Evolutionary conservation across 2,113 vertebrate genomes (phyloP), one percentile per base, ranked within the genome.

Genomic region (Pterophyllum scalare): DNA sequence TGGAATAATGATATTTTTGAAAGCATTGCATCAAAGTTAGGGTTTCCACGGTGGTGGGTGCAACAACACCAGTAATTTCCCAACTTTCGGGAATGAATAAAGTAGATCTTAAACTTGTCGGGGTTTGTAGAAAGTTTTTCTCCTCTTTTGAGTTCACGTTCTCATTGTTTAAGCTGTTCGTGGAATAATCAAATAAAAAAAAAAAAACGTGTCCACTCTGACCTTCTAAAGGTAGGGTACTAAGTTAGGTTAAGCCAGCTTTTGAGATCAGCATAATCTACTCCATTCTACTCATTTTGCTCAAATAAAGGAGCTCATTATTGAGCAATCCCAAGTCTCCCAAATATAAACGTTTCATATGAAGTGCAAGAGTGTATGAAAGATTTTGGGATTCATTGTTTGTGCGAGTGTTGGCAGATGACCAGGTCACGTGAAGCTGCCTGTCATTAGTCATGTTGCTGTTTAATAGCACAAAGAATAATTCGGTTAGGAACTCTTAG

Each of bases 401-500:
- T 58, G 35, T 40, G 14, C 12, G 24, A 57, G 59, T 31, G 19
- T 33, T 20, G 26, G 26, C 81, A 70, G 43, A 67, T 80, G 80
- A 19, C 33, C 59, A 19, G 57, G 65, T 33, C 75, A 56, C 35
- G 72, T 77, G 49, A 84, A 84, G 85, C 75, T 54, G 56, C 22
- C 52, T 81, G 58, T 83, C 12, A 52, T 79, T 91, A 83, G 75
- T 72, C 4, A 46, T 49, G 62, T 75, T 8, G 19, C 54, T 49
- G 67, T 75, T 89, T 92, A 88, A 86, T 81, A 83, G 84, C 78
- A 60, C 74, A 86, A 85, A 90, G 85, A 80, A 80, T n/a, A 86
- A 92, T 94, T 88, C 85, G 87, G 83, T 88, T 89, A 86, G 75
- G 40, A 78, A 60, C 85, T 91, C 77, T 90, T 64, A 92, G 89